These are phyloP conservation scores for Myotis lucifugus DNA, from an alignment of 2,113 vertebrate species.

Conservation along the genomic window DNA sequence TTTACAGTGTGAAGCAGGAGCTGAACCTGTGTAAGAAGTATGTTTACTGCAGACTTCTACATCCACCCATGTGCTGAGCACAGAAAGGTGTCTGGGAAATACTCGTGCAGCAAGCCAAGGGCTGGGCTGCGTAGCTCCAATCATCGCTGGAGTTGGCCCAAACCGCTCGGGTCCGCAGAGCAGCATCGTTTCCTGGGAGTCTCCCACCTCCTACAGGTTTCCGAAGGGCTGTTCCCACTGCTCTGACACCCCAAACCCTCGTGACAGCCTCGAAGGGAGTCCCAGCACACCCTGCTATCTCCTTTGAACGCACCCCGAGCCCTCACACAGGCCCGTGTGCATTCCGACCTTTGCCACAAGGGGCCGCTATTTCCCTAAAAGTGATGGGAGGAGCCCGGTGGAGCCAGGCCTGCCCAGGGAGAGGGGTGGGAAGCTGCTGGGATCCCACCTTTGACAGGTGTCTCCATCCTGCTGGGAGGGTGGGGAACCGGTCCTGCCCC, in stretches of 20 bases:
- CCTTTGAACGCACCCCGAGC: not conserved
- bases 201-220: not conserved
- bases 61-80: not conserved
- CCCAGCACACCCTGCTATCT: not conserved
- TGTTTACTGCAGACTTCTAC: not conserved
- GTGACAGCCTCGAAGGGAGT: accelerated
- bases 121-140: not conserved
- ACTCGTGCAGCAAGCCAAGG: not conserved
- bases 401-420: accelerated
- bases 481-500: too few species aligned
- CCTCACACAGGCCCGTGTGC: not conserved
- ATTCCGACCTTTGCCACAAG: conserved; percentile 40
- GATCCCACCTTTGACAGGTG: not conserved
- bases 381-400: not conserved
- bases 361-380: conserved; percentile 35
- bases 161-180: not conserved
- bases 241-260: not conserved
- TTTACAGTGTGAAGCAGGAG: not conserved
- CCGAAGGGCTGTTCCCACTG: not conserved
- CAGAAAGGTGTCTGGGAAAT: not conserved
- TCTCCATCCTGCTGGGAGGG: not conserved
- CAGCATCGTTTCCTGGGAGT: not conserved
- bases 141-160: not conserved
- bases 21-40: not conserved
- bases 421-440: too few species aligned